These are phyloP conservation scores for Noctua janthina DNA, from an alignment of 2,888 invertebrate genomes.

Conservation along the genomic window DNA sequence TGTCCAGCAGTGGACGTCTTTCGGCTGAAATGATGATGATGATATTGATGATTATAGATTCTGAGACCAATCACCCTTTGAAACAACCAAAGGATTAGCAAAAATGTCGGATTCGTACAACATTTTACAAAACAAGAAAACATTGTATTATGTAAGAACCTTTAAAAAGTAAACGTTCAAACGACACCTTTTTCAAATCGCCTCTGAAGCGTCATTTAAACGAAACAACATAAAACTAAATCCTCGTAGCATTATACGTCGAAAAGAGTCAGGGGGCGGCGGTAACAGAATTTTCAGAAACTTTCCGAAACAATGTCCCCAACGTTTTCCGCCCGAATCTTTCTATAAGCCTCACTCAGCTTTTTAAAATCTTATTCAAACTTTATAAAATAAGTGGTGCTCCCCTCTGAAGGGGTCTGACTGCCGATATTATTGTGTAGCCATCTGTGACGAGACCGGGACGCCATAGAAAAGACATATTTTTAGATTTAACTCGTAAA, in stretches of 20 bases:
- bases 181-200: conserved; percentile 47
- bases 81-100: neutral
- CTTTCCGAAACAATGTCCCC: conserved; percentile 75
- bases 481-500: conserved; percentile 90
- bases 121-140: conserved; percentile 2
- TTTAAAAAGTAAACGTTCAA: conserved; percentile 11
- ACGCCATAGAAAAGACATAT: conserved; percentile 89
- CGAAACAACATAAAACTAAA: conserved; percentile 63
- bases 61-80: neutral
- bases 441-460: conserved; percentile 88
- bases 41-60: neutral
- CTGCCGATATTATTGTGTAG: conserved; percentile 87
- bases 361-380: conserved; percentile 90
- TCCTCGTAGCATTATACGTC: conserved; percentile 54
- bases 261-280: conserved; percentile 59
- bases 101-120: neutral
- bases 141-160: neutral
- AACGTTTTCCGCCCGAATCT: conserved; percentile 77
- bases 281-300: conserved; percentile 71
- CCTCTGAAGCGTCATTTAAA: conserved; percentile 48
- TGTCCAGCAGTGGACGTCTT: too few species aligned
- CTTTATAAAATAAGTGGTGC: conserved; percentile 88
- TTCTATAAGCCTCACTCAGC: conserved; percentile 81
- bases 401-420: conserved; percentile 83
- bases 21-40: too few species aligned